Percentiles rank a stretch among this genome's conserved stretches.
phyloP scores from a whole-genome alignment of 2,113 vertebrate genomes.

The Gobius niger region DNA sequence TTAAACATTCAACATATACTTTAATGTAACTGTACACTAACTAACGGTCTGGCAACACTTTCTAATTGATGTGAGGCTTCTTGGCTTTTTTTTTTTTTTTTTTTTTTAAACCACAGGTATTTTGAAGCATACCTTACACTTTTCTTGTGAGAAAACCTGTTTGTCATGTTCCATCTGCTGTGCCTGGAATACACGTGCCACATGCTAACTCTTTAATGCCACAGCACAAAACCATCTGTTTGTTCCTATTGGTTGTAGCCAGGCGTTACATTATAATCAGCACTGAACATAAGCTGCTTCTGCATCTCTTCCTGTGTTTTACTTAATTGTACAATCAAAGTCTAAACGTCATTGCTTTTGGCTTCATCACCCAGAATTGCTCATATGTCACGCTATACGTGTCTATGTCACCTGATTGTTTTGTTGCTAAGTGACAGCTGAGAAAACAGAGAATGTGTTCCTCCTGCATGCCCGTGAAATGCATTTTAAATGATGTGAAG shows the following conservation, averaged over 20 bases:
- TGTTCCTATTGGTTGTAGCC: neutral
- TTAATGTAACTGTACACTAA: too few relatives aligned
- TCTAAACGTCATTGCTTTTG: constrained; percentile 12
- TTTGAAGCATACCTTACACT: neutral
- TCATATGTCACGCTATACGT: constrained; percentile 33
- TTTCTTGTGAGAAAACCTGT: neutral
- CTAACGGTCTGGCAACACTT: neutral
- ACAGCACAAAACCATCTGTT: constrained; percentile 9
- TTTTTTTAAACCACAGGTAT: constrained; percentile 11
- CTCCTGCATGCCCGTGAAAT: neutral
- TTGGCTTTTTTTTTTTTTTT: neutral
- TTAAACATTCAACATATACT: too few relatives aligned
- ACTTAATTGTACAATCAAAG: constrained; percentile 22
- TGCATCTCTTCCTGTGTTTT: constrained; percentile 5
- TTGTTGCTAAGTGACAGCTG: constrained; percentile 31
- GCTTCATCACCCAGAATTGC: constrained; percentile 19
- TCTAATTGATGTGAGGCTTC: neutral
- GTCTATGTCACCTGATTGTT: constrained; percentile 45
- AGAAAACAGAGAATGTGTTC: constrained; percentile 44
- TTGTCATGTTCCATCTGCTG: constrained; percentile 9
- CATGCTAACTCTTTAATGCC: constrained; percentile 1
- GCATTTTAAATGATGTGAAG: too few relatives aligned
- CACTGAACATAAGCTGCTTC: constrained; percentile 7
- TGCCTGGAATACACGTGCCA: neutral
- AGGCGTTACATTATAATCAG: constrained; percentile 9